Evolutionary conservation across 2,797 vertebrate species (phyloP).

Genomic region (Myioborus miniatus): DNA sequence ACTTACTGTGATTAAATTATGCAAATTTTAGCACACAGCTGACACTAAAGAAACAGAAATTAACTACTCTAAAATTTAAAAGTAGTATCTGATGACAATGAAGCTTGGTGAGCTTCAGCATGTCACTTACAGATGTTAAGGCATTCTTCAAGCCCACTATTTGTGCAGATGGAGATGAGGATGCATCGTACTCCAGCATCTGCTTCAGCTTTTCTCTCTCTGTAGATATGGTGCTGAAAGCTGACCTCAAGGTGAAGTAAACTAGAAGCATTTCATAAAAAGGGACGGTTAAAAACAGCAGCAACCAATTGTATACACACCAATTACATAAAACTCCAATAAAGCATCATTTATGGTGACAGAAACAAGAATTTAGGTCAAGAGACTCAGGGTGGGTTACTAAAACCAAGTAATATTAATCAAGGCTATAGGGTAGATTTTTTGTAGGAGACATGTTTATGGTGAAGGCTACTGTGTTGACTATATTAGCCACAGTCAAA

Average conservation of each 20-base stretch:
- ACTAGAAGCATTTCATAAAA: slow-evolving; percentile 79
- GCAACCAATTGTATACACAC: background rate
- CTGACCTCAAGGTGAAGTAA: slow-evolving; percentile 89
- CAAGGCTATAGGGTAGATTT: background rate
- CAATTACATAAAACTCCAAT: background rate
- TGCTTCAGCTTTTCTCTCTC: slow-evolving; percentile 91
- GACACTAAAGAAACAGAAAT: background rate
- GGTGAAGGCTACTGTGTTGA: background rate
- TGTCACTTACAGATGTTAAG: slow-evolving; percentile 83
- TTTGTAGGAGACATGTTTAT: slow-evolving; percentile 17
- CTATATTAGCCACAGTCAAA: slow-evolving; percentile 38
- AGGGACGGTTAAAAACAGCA: slow-evolving; percentile 16
- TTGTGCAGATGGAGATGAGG: slow-evolving; percentile 85
- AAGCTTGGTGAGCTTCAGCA: background rate
- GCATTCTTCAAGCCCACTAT: slow-evolving; percentile 89
- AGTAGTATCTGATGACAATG: background rate
- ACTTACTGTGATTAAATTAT: background rate
- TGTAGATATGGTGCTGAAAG: slow-evolving; percentile 84
- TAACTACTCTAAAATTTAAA: background rate
- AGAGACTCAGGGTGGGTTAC: background rate
- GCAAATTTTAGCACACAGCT: background rate
- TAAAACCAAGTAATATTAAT: slow-evolving; percentile 10
- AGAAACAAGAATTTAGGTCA: slow-evolving; percentile 14
- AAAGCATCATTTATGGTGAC: background rate
- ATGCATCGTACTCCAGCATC: slow-evolving; percentile 83